These are phyloP conservation scores for Dipodomys spectabilis DNA, from an alignment of 2,113 vertebrate species.

Conservation along the genomic window DNA sequence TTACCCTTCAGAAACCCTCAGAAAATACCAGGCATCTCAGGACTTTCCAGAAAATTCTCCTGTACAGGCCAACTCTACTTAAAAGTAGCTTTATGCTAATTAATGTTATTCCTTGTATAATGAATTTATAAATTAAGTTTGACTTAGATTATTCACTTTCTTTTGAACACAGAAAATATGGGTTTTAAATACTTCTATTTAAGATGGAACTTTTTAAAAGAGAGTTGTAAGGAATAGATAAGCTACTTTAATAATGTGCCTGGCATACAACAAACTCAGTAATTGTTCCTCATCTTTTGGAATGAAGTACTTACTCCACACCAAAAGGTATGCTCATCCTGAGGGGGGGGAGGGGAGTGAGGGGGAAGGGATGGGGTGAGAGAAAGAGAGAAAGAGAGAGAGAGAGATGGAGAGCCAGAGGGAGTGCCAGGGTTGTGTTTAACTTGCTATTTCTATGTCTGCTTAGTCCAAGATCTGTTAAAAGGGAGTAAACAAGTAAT, in stretches of 20 bases:
- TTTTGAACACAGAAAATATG: constrained; percentile 42
- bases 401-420: no score
- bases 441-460: constrained; percentile 31
- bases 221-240: background rate
- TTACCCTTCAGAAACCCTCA: constrained; percentile 43
- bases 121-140: constrained; percentile 45
- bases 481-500: constrained; percentile 38
- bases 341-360: rapidly evolving
- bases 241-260: constrained; percentile 22
- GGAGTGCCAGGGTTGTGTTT: background rate
- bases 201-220: background rate
- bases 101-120: constrained; percentile 31
- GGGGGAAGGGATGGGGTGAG: no score
- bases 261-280: constrained; percentile 26
- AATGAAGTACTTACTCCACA: background rate
- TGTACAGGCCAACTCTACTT: constrained; percentile 20
- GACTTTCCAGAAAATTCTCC: constrained; percentile 31
- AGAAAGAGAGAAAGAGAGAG: no score
- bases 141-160: constrained; percentile 40
- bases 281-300: constrained; percentile 37
- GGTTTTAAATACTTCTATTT: constrained; percentile 38
- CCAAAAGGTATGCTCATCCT: background rate
- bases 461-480: constrained; percentile 36
- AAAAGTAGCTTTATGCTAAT: constrained; percentile 40
- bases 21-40: background rate